Evolutionary conservation across 2,113 vertebrate species (phyloP).

Genomic region (Microtus richardsoni): DNA sequence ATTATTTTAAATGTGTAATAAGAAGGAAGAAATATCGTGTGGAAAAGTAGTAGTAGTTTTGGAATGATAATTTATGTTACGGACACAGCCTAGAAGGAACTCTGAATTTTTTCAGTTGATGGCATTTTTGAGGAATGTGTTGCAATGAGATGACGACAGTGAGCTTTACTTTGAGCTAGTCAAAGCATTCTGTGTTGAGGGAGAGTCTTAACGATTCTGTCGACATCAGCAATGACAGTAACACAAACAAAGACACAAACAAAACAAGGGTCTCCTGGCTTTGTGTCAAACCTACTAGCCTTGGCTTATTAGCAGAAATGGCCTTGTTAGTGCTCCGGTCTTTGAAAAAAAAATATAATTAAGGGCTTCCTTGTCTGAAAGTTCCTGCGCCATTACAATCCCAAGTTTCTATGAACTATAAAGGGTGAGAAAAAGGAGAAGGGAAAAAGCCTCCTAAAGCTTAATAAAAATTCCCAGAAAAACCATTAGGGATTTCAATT

Average conservation of each 20-base stretch:
- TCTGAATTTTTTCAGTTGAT: constrained; percentile 18
- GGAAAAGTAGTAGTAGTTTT: constrained; percentile 60
- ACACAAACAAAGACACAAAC: constrained; percentile 23
- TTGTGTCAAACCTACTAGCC: neutral
- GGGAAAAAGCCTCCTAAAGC: constrained; percentile 4
- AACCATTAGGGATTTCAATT: constrained; percentile 80
- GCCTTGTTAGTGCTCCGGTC: neutral
- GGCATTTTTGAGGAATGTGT: constrained; percentile 9
- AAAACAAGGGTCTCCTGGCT: neutral
- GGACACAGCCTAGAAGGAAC: neutral
- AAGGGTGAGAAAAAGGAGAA: constrained; percentile 21
- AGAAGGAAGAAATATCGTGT: constrained; percentile 71
- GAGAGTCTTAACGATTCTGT: constrained; percentile 23
- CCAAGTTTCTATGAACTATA: constrained; percentile 61
- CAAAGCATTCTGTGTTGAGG: neutral
- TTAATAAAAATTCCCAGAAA: constrained; percentile 76
- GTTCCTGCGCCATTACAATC: neutral
- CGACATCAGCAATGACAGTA: neutral
- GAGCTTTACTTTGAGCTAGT: neutral
- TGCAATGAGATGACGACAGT: constrained; percentile 23
- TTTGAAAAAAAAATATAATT: constrained; percentile 53
- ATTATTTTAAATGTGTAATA: constrained; percentile 61
- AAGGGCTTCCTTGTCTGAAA: constrained; percentile 42
- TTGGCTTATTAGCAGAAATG: constrained; percentile 51
- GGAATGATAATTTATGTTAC: constrained; percentile 57